Conservation (phyloP, 2,113 vertebrate genomes). For the Nycticorax nycticorax region DNA sequence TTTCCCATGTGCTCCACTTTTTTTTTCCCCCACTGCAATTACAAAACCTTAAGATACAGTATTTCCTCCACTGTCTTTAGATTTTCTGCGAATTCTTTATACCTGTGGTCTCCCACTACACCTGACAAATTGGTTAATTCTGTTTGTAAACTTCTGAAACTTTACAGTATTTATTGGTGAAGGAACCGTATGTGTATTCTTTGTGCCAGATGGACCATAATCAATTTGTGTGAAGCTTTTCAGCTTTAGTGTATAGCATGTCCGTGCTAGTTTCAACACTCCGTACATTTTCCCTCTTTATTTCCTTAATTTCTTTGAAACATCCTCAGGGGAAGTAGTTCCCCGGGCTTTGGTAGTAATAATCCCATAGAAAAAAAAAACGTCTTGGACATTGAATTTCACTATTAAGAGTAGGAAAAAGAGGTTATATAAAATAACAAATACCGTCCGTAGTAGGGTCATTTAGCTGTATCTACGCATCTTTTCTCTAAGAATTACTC, state of each 20-base stretch:
- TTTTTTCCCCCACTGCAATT: not conserved
- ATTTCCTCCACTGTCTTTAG: not conserved
- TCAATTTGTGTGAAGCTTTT: not conserved
- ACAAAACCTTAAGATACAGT: not conserved
- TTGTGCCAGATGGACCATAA: not conserved
- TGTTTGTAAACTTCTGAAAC: not conserved
- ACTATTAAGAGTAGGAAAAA: not conserved
- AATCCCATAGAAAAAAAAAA: not conserved
- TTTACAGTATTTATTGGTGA: not conserved
- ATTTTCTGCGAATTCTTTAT: not conserved
- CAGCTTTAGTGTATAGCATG: not conserved
- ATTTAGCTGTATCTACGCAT: not conserved
- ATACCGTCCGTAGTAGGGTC: not conserved
- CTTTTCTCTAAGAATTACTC: not conserved
- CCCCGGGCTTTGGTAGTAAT: not conserved
- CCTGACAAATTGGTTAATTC: not conserved
- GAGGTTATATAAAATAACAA: not conserved
- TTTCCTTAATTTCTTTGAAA: conserved; percentile 2
- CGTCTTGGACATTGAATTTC: not conserved
- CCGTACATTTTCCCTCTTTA: not conserved
- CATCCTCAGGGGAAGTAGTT: not conserved
- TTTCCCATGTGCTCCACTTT: not conserved
- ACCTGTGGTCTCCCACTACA: not conserved
- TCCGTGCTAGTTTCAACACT: not conserved
- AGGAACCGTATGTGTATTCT: not conserved